Evolutionary conservation across 2,888 invertebrate genomes (phyloP).

Genomic region (Andrena fulva): DNA sequence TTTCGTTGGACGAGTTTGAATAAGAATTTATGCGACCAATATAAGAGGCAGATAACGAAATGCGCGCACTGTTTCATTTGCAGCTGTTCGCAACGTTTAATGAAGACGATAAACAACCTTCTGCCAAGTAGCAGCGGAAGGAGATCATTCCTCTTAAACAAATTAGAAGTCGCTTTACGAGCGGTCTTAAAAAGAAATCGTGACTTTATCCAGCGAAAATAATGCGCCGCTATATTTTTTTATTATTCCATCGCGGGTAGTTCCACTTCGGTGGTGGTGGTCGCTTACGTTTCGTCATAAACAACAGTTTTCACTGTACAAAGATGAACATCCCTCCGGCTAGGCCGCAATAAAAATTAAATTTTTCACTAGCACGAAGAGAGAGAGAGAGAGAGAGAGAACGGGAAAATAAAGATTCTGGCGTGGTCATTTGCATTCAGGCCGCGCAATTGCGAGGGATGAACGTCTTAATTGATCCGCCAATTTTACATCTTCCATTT

Average conservation of each 20-base stretch:
- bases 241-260: conserved; percentile 7
- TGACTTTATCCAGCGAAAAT: background rate
- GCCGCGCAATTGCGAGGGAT: background rate
- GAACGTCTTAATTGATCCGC: background rate
- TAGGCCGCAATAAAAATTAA: conserved; percentile 29
- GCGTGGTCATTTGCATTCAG: background rate
- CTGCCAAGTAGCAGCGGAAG: background rate
- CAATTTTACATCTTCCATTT: background rate
- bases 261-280: no score
- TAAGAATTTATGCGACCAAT: conserved; percentile 16
- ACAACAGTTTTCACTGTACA: conserved; percentile 22
- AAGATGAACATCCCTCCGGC: conserved; percentile 11
- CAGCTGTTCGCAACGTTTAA: conserved; percentile 29
- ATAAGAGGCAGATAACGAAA: background rate
- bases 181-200: background rate
- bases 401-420: background rate
- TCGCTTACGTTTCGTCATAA: background rate
- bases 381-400: background rate
- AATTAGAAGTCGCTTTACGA: conserved; percentile 35
- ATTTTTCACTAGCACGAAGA: background rate
- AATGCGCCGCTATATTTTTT: conserved; percentile 18
- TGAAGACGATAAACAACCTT: conserved; percentile 23
- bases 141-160: conserved; percentile 14
- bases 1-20: conserved; percentile 17
- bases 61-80: conserved; percentile 17